Conservation (phyloP, 1,140 invertebrate genomes). For the Tigriopus japonicus region DNA sequence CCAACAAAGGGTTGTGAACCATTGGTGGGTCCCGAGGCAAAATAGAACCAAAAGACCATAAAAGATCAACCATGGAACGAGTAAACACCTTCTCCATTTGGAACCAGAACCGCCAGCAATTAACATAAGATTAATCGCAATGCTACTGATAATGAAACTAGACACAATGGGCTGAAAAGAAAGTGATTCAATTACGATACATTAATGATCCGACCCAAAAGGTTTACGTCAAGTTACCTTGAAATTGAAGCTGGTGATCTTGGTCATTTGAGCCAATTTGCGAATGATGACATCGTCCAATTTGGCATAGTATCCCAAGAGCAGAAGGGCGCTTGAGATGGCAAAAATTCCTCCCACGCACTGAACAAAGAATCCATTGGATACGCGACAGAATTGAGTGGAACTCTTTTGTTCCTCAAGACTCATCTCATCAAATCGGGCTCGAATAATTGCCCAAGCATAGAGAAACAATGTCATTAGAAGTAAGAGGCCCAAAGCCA, state of each 20-base stretch:
- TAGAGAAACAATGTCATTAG: background rate
- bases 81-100: slow-evolving; percentile 9
- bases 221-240: no score
- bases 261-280: background rate
- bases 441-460: background rate
- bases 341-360: slow-evolving; percentile 8
- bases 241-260: no score
- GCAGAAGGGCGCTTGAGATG: background rate
- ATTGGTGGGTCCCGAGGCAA: slow-evolving; percentile 8
- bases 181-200: background rate
- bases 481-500: background rate
- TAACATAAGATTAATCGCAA: slow-evolving; percentile 6
- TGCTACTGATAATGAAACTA: background rate
- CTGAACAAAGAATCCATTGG: background rate
- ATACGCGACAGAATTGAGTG: no score
- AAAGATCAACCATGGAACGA: slow-evolving; percentile 12
- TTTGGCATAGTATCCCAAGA: slow-evolving; percentile 8
- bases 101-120: slow-evolving; percentile 7
- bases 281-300: slow-evolving; percentile 7
- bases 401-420: no score
- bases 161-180: slow-evolving; percentile 2
- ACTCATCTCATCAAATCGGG: background rate
- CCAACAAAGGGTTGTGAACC: slow-evolving; percentile 13
- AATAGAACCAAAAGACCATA: slow-evolving; percentile 6
- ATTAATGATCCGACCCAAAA: no score